Evolutionary conservation across 2,797 vertebrate species (phyloP), one percentile per base, ranked within the genome.

Genomic region (Uromys caudimaculatus): DNA sequence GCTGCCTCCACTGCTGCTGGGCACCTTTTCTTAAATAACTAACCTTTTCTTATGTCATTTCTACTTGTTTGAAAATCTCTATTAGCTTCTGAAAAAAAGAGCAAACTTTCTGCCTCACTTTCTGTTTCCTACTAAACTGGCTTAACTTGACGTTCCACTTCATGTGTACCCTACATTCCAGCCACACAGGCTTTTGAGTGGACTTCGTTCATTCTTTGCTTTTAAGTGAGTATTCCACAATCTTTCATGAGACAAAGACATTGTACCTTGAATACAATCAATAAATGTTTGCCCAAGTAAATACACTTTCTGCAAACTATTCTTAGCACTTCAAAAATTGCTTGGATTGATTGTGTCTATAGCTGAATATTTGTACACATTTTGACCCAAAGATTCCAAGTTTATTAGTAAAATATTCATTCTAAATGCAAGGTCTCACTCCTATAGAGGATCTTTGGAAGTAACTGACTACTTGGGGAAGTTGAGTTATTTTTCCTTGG

Each of bases 271-370:
- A 41, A 92, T 38, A 64, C 38, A 85, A 85, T 29, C 16, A 71
- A 38, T 77, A 47, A 52, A 60, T 21, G 0, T 77, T 95, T 96
- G 47, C 52, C n/a, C 69, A 90, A 89, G 62, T 76, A 87, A 93
- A 52, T 76, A 44, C 75, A 95, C 19, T 7, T 19, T 94, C 47
- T 44, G 67, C 41, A 54, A 76, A 64, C 62, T 90, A 13, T 47
- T 90, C 38, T 88, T 95, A 93, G 6, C 11, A 52, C 13, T 87
- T 3, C 19, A 87, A 93, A 95, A 82, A 24, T 64, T 44, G 1
- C 4, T 94, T 73, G 24, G 17, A 19, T 69, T 85, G 32, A 52
- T 77, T 91, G 1, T 23, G 89, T 92, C 52, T 76, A 82, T 71
- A 75, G 10, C 56, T 81, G 50, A 95, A 44, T 32, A 35, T 58